Evolutionary conservation across 2,888 invertebrate genomes (phyloP).

Genomic region (Calliopum simillimum): DNA sequence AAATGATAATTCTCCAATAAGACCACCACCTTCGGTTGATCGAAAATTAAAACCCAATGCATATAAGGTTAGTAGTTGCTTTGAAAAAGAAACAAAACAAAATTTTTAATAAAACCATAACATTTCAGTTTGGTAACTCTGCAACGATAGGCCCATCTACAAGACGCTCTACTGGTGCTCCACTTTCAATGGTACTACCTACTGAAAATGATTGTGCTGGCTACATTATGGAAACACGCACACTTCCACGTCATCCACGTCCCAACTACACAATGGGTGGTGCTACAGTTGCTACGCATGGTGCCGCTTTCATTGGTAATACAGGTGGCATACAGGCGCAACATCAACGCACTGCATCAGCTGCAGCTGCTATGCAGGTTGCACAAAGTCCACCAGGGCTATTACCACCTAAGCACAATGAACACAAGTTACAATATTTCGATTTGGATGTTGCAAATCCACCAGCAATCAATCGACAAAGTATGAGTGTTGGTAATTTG

Average conservation of each 20-base stretch:
- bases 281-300: constrained; percentile 20
- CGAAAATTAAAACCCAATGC: constrained; percentile 73
- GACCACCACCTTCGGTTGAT: constrained; percentile 73
- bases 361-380: constrained; percentile 54
- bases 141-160: constrained; percentile 56
- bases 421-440: constrained; percentile 79
- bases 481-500: constrained; percentile 59
- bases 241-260: constrained; percentile 62
- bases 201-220: constrained; percentile 52
- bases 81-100: background rate
- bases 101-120: background rate
- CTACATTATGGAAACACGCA: constrained; percentile 60
- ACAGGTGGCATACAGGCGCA: constrained; percentile 44
- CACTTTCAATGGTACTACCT: constrained; percentile 60
- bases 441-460: constrained; percentile 80
- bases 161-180: constrained; percentile 59
- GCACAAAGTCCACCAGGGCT: constrained; percentile 41
- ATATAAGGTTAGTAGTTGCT: constrained; percentile 63
- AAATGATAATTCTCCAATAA: constrained; percentile 43
- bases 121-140: constrained; percentile 45
- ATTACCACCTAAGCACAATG: constrained; percentile 51
- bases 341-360: constrained; percentile 59
- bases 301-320: constrained; percentile 45
- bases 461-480: constrained; percentile 63
- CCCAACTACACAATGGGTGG: constrained; percentile 38